Percentiles rank a stretch among this genome's conserved stretches.
Conservation (phyloP, 2,888 invertebrate genomes). For the Smittia aterrima region DNA sequence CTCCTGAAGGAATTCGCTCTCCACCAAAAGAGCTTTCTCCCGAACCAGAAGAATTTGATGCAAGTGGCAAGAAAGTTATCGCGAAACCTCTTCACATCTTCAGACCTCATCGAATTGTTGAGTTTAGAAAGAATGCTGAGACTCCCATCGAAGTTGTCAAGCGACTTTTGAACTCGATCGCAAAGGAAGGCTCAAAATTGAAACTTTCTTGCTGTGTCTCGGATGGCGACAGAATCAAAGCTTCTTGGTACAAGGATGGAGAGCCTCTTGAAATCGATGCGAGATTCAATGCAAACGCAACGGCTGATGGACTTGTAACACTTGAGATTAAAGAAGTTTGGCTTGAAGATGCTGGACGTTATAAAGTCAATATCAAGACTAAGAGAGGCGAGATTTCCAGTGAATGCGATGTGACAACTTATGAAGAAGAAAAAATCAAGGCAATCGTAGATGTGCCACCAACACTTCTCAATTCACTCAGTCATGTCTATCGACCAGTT, state of each 20-base stretch:
- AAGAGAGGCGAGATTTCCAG: conserved; percentile 40
- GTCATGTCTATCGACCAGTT: conserved; percentile 69
- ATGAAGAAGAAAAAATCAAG: conserved; percentile 19
- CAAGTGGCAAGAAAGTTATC: conserved; percentile 38
- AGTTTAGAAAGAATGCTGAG: conserved; percentile 39
- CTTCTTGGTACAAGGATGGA: conserved; percentile 19
- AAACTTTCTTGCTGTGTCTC: conserved; percentile 34
- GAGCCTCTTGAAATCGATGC: conserved; percentile 24
- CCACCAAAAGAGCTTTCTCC: not conserved
- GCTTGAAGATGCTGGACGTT: conserved; percentile 25
- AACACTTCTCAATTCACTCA: conserved; percentile 3
- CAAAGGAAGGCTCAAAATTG: conserved; percentile 16
- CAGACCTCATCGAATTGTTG: conserved; percentile 24
- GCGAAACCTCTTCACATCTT: conserved; percentile 21
- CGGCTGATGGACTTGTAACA: conserved; percentile 28
- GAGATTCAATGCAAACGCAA: conserved; percentile 27
- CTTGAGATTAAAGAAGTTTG: conserved; percentile 23
- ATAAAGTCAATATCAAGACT: conserved; percentile 26
- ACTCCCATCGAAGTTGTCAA: conserved; percentile 28
- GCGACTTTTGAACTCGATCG: conserved; percentile 8
- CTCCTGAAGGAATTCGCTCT: conserved; percentile 15
- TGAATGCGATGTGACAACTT: conserved; percentile 31
- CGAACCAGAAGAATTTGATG: conserved; percentile 41
- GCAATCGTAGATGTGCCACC: conserved; percentile 25
- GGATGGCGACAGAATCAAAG: conserved; percentile 36